phyloP scores from a whole-genome alignment of 2,797 vertebrate species.

The Rhinogobio ventralis region DNA sequence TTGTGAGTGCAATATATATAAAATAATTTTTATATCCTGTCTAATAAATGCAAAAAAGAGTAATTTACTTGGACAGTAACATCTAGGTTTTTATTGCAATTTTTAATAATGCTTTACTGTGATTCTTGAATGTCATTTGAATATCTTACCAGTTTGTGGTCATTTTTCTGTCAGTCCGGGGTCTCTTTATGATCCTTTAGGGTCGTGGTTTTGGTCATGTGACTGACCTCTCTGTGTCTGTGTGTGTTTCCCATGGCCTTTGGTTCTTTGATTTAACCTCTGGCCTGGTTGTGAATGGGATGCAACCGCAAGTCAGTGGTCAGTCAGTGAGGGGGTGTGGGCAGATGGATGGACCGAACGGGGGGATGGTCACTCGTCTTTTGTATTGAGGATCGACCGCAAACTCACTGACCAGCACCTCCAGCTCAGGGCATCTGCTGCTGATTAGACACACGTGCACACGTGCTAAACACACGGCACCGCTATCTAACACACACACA shows the following conservation, averaged over 20 bases:
- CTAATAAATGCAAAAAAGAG: no score
- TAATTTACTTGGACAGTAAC: background rate
- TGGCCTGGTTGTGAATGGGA: conserved; percentile 62
- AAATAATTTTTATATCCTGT: background rate
- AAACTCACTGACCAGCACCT: conserved; percentile 18
- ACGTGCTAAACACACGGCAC: conserved; percentile 10
- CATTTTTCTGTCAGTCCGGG: background rate
- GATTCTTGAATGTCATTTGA: background rate
- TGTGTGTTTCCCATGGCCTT: conserved; percentile 60
- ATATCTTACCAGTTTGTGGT: background rate
- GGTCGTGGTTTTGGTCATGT: conserved; percentile 4
- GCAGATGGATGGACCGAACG: conserved; percentile 18
- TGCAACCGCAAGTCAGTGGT: conserved; percentile 63
- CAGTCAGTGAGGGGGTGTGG: conserved; percentile 47
- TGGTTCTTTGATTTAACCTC: conserved; percentile 63
- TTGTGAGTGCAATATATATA: background rate
- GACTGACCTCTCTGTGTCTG: conserved; percentile 37
- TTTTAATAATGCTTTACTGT: background rate
- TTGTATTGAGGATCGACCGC: conserved; percentile 2
- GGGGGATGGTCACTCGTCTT: conserved; percentile 34
- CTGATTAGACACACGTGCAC: background rate
- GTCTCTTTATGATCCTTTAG: conserved; percentile 5
- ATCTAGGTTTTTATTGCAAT: background rate
- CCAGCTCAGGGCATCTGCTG: conserved; percentile 17
- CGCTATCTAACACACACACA: background rate